These are phyloP conservation scores for Megalurothrips usitatus DNA, from an alignment of 2,888 invertebrate genomes.

Conservation along the genomic window DNA sequence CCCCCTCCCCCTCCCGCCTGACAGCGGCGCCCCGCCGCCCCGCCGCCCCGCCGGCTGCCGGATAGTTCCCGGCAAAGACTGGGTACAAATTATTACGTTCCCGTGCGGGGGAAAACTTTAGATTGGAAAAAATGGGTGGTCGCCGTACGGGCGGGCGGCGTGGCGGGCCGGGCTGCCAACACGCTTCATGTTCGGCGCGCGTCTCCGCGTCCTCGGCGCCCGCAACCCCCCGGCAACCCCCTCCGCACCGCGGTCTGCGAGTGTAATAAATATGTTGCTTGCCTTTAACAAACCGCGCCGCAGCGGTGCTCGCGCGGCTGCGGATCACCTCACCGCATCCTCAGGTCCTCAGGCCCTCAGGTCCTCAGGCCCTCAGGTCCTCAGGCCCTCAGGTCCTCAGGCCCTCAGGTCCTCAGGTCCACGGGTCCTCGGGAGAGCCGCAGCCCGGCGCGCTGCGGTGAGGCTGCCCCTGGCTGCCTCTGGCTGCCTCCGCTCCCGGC, in stretches of 20 bases:
- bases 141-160: too few species aligned
- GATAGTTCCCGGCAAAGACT: too few species aligned
- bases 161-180: background rate
- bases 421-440: too few species aligned
- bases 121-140: too few species aligned
- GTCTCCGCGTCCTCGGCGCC: background rate
- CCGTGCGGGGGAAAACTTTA: too few species aligned
- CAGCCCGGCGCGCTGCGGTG: too few species aligned
- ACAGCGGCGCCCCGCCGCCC: too few species aligned
- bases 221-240: background rate
- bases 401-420: background rate
- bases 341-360: background rate
- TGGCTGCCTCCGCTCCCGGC: too few species aligned
- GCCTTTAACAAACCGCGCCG: slow-evolving; percentile 7
- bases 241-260: background rate
- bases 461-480: too few species aligned
- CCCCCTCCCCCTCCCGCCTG: too few species aligned
- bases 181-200: background rate
- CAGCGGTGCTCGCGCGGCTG: background rate
- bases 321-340: background rate
- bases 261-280: slow-evolving; percentile 23
- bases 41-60: too few species aligned
- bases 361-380: background rate
- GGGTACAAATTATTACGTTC: too few species aligned
- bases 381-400: background rate